phyloP scores from a whole-genome alignment of 2,888 invertebrate species.

The Xylophagus ater region DNA sequence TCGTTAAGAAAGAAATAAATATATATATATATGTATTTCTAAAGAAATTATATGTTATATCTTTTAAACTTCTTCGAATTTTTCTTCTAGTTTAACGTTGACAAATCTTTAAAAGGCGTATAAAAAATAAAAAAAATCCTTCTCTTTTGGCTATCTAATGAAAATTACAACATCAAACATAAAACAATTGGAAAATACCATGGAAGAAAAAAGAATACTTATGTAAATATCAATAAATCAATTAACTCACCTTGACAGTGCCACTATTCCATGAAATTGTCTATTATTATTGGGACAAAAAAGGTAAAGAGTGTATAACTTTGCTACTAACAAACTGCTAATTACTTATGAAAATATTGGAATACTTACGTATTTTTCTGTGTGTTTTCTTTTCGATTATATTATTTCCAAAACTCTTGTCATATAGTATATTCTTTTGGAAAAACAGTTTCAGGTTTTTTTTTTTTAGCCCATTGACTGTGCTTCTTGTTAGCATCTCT shows the following conservation, averaged over 20 bases:
- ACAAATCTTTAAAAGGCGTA: too few relatives aligned
- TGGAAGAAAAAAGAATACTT: slow-evolving; percentile 5
- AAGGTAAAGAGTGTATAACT: slow-evolving; percentile 11
- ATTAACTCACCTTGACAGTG: slow-evolving; percentile 27
- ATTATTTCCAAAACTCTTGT: background rate
- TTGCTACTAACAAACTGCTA: slow-evolving; percentile 19
- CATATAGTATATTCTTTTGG: background rate
- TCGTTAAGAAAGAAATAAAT: too few relatives aligned
- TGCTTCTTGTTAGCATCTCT: slow-evolving; percentile 1
- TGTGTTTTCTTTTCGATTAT: background rate
- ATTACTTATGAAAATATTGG: slow-evolving; percentile 17
- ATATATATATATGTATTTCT: too few relatives aligned
- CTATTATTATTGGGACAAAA: slow-evolving; percentile 23
- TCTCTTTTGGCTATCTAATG: too few relatives aligned
- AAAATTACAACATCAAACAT: too few relatives aligned
- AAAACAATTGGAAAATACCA: too few relatives aligned
- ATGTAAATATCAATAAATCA: slow-evolving; percentile 37
- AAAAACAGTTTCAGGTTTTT: background rate
- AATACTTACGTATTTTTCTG: background rate
- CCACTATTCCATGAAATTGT: slow-evolving; percentile 24
- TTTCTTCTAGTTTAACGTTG: too few relatives aligned
- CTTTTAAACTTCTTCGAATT: too few relatives aligned
- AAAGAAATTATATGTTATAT: too few relatives aligned
- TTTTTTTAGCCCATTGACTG: background rate
- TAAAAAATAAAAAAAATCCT: too few relatives aligned